Evolutionary conservation across 2,888 invertebrate genomes (phyloP).

Genomic region (Caenorhabditis panamensis): DNA sequence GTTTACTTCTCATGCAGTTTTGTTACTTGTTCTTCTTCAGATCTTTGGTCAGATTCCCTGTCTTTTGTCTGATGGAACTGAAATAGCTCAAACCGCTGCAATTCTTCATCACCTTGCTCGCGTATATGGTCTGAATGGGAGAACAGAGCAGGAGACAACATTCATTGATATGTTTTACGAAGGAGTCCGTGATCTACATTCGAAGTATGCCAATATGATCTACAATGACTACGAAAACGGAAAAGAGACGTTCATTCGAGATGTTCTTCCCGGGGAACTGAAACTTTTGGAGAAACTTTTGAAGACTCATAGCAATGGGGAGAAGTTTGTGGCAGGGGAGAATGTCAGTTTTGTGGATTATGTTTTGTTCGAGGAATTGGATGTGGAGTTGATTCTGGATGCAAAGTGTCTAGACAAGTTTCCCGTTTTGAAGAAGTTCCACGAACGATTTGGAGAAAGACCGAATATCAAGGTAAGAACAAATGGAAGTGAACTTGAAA

Average conservation of each 20-base stretch:
- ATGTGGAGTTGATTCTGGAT: slow-evolving; percentile 65
- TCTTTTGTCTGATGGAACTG: slow-evolving; percentile 58
- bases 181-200: slow-evolving; percentile 63
- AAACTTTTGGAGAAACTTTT: slow-evolving; percentile 63
- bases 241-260: slow-evolving; percentile 61
- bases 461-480: slow-evolving; percentile 44
- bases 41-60: slow-evolving; percentile 67
- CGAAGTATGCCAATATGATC: slow-evolving; percentile 65
- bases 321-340: slow-evolving; percentile 65
- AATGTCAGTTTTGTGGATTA: slow-evolving; percentile 73
- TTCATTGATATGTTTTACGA: slow-evolving; percentile 68
- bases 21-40: slow-evolving; percentile 34
- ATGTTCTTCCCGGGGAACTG: slow-evolving; percentile 58
- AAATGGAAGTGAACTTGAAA: slow-evolving; percentile 54
- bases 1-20: neutral
- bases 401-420: slow-evolving; percentile 62
- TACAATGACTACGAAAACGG: slow-evolving; percentile 62
- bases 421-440: slow-evolving; percentile 70
- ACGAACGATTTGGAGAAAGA: slow-evolving; percentile 57
- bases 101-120: slow-evolving; percentile 70
- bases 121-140: slow-evolving; percentile 44
- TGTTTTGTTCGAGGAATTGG: slow-evolving; percentile 71
- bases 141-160: slow-evolving; percentile 40
- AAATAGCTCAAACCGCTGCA: slow-evolving; percentile 68
- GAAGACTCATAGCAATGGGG: slow-evolving; percentile 63